Evolutionary conservation across 2,797 vertebrate genomes (phyloP).

Genomic region (Cynodonichthys magdalenae): DNA sequence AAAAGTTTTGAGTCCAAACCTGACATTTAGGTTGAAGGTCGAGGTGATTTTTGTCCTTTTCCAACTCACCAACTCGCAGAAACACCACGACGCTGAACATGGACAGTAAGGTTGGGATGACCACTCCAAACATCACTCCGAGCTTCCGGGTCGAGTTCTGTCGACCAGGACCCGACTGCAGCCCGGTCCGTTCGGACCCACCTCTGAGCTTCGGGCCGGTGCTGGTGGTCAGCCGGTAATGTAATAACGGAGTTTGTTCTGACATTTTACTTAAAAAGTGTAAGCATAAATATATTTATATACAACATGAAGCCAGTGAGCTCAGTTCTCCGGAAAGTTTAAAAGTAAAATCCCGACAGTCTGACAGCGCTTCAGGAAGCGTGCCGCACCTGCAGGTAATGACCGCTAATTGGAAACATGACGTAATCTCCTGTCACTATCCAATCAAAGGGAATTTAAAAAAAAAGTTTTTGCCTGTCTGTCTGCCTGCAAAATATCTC

Average conservation of each 20-base stretch:
- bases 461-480: neutral
- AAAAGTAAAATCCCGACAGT: neutral
- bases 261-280: conserved; percentile 37
- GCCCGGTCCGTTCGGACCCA: neutral
- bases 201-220: neutral
- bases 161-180: neutral
- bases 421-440: conserved; percentile 11
- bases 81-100: conserved; percentile 89
- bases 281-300: too few relatives aligned
- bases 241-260: conserved; percentile 59
- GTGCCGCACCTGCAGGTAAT: neutral
- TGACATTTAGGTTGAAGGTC: too few relatives aligned
- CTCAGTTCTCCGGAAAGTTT: too few relatives aligned
- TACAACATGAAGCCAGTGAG: too few relatives aligned
- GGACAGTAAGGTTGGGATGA: conserved; percentile 84
- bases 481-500: too few relatives aligned
- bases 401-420: conserved; percentile 6
- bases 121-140: conserved; percentile 83
- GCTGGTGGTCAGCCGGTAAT: conserved; percentile 50
- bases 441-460: conserved; percentile 15
- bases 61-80: conserved; percentile 81
- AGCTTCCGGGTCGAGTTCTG: conserved; percentile 54
- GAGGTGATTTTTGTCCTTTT: neutral
- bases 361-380: too few relatives aligned
- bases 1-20: too few relatives aligned